These are phyloP conservation scores for Drosophila mauritiana DNA, from an alignment of 1,140 invertebrate species.

Conservation along the genomic window DNA sequence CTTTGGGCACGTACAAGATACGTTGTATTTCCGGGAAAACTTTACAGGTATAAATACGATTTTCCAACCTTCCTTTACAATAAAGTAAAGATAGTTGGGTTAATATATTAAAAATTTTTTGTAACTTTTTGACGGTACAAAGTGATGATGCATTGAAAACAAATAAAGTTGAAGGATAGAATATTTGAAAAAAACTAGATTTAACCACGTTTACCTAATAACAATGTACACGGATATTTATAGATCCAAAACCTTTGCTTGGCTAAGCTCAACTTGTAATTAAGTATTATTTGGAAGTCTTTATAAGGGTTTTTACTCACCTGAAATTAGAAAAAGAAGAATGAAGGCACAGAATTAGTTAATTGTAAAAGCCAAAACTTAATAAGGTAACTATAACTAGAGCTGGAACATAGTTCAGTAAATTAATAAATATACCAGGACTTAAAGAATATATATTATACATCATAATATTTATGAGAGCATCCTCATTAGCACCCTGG, in stretches of 20 bases:
- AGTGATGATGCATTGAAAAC: no score
- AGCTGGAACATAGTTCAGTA: not conserved
- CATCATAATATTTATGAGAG: no score
- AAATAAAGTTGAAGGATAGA: not conserved
- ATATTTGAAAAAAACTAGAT: not conserved
- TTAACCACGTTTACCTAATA: no score
- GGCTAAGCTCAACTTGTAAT: slow-evolving; percentile 1
- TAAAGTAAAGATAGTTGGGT: no score
- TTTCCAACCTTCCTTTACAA: no score
- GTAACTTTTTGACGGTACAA: no score
- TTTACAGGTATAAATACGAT: no score
- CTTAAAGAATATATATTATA: no score
- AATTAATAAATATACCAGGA: no score
- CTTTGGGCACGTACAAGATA: slow-evolving; percentile 1
- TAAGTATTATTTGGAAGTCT: not conserved
- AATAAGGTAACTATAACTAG: not conserved
- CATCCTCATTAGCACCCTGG: not conserved
- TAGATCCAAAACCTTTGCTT: slow-evolving; percentile 37
- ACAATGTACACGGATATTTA: no score
- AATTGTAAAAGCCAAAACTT: not conserved
- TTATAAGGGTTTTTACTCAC: slow-evolving; percentile 45
- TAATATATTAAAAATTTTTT: no score
- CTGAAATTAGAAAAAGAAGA: slow-evolving; percentile 56
- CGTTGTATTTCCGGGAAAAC: no score
- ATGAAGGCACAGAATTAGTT: not conserved